Evolutionary conservation across 2,888 invertebrate species (phyloP).

Genomic region (Tillus elongatus): DNA sequence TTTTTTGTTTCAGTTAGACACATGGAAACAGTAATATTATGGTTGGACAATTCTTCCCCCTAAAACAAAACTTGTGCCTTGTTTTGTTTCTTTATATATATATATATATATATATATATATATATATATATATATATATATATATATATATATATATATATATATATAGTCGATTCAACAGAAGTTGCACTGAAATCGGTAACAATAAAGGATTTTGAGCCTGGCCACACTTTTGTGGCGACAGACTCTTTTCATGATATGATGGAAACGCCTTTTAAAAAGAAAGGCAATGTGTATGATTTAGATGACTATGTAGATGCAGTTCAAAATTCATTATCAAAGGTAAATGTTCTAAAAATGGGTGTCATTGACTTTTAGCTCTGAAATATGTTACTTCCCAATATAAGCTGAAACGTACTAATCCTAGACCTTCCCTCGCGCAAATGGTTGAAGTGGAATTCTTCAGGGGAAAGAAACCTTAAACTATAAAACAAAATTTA

Average conservation of each 20-base stretch:
- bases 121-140: too few species aligned
- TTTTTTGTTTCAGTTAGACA: neutral
- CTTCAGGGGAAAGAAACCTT: slow-evolving; percentile 1
- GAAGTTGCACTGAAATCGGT: slow-evolving; percentile 2
- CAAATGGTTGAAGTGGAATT: slow-evolving; percentile 1
- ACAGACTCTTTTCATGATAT: slow-evolving; percentile 2
- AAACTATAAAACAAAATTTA: slow-evolving; percentile 1
- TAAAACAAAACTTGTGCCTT: neutral
- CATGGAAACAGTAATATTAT: slow-evolving; percentile 2
- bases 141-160: too few species aligned
- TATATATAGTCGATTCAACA: slow-evolving; percentile 3
- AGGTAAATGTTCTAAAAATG: slow-evolving; percentile 1
- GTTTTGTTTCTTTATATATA: slow-evolving; percentile 3
- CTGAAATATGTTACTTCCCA: slow-evolving; percentile 1
- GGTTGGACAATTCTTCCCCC: slow-evolving; percentile 2
- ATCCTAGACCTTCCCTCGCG: neutral
- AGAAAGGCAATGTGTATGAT: slow-evolving; percentile 1
- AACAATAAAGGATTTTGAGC: neutral
- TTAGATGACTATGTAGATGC: slow-evolving; percentile 1
- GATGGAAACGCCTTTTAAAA: neutral
- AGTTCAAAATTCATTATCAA: slow-evolving; percentile 1
- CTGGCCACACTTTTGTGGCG: slow-evolving; percentile 3
- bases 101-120: too few species aligned
- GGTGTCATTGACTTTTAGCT: neutral
- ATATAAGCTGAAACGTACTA: slow-evolving; percentile 2